These are phyloP conservation scores for Circaetus cinerascens DNA, from an alignment of 2,113 vertebrate genomes.

Conservation along the genomic window DNA sequence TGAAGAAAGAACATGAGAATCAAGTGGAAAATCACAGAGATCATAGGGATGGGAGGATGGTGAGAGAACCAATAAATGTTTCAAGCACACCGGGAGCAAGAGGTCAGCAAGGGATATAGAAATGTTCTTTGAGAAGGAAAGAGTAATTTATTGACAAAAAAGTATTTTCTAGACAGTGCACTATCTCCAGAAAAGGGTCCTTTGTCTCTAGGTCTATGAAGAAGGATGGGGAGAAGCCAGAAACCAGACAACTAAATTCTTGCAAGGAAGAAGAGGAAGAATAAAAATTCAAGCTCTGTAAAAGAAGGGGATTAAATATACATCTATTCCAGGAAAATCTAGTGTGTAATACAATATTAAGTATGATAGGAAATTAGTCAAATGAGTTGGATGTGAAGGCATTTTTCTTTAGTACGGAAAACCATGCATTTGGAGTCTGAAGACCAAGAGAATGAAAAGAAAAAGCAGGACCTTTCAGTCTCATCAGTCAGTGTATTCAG, in stretches of 20 bases:
- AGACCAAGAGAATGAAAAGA: background rate
- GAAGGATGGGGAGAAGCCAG: background rate
- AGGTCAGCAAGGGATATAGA: background rate
- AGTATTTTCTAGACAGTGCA: background rate
- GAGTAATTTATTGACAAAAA: background rate
- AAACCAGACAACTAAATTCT: background rate
- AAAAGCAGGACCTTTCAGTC: background rate
- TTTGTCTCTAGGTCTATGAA: background rate
- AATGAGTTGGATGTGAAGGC: background rate
- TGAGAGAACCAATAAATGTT: background rate
- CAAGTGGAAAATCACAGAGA: background rate
- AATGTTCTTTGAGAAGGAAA: background rate
- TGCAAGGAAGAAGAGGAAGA: background rate
- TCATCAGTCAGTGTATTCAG: background rate
- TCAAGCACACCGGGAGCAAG: background rate
- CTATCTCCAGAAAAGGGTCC: background rate
- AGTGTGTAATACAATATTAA: background rate
- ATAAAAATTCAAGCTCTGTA: background rate
- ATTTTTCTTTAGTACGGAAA: background rate
- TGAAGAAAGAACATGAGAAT: background rate
- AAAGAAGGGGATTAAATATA: background rate
- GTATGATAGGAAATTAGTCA: background rate
- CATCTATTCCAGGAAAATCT: background rate
- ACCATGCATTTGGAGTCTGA: background rate
- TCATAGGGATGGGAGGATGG: background rate